Evolutionary conservation across 2,113 vertebrate species (phyloP), one percentile per base, ranked within the genome.

Genomic region (Xenotilapia caudafasciata): DNA sequence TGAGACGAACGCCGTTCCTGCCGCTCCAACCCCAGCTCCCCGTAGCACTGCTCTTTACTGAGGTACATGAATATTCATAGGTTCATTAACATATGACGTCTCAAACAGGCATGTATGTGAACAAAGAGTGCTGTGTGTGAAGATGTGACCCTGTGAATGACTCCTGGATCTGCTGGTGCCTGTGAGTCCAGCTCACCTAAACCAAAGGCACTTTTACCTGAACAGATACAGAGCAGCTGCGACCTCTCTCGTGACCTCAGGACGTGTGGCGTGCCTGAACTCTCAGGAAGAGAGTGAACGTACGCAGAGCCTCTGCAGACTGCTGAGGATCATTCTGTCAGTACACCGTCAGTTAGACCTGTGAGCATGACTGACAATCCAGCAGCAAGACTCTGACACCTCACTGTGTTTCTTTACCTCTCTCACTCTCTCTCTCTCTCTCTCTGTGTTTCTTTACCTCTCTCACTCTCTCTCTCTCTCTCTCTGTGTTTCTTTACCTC

Each of bases 161-260:
- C 12, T 26, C 54, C 23, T 26, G 2, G 4, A 56, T 56, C 54
- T 56, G 54, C 54, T 56, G 54, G 21, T 7, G 21, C 12, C 54
- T 0, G 0, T 1, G 54, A 56, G 54, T 2, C 54, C 23, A 0
- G 54, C 1, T 26, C 54, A 26, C 12, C 4, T 13, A 26, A 56
- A 56, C 54, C 5, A 49, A 55, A 56, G 21, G 54, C 54, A 56
- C 54, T 26, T 56, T 56, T 14, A 56, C 21, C 1, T 56, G 14
- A 56, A 56, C 21, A 7, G 53, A n/a, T 10, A n/a, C 49, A 53
- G 19, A 55, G 53, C 1, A 14, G 54, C 21, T 56, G 14, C 54
- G 12, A 56, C 54, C 21, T 55, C 53, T 54, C n/a, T 55, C 2
- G 1, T 26, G 54, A 26, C 54, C 12, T 26, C 13, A 13, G 54